Evolutionary conservation across 2,888 invertebrate genomes (phyloP).

Genomic region (Prosapia bicincta): DNA sequence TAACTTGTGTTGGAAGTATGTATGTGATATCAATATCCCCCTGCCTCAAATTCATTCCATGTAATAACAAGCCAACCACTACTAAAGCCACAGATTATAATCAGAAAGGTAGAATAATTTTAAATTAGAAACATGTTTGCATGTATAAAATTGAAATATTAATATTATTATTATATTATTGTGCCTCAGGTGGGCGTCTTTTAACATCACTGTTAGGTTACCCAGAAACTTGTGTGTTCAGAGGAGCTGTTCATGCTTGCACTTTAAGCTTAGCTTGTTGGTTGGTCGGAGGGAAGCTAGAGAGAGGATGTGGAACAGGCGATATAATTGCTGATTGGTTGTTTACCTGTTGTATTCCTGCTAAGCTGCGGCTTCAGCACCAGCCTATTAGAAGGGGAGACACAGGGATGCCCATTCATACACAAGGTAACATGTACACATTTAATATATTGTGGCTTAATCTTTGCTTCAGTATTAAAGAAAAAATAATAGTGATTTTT

Average conservation of each 20-base stretch:
- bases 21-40: no score
- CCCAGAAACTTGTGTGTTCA: slow-evolving; percentile 55
- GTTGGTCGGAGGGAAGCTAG: slow-evolving; percentile 68
- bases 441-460: no score
- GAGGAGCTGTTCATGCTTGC: slow-evolving; percentile 59
- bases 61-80: no score
- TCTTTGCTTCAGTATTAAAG: no score
- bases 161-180: no score
- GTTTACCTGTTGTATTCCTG: slow-evolving; percentile 64
- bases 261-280: slow-evolving; percentile 70
- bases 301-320: slow-evolving; percentile 34
- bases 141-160: no score
- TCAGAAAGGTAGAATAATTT: no score
- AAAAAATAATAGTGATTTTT: no score
- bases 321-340: slow-evolving; percentile 56
- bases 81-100: no score
- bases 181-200: neutral
- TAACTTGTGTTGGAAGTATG: no score
- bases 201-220: slow-evolving; percentile 52
- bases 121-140: no score
- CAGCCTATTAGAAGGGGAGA: slow-evolving; percentile 4
- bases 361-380: slow-evolving; percentile 35
- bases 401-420: neutral
- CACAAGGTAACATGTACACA: neutral
- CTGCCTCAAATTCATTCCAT: no score